Conservation (phyloP, 2,888 invertebrate species). For the Thymelicus acteon region DNA sequence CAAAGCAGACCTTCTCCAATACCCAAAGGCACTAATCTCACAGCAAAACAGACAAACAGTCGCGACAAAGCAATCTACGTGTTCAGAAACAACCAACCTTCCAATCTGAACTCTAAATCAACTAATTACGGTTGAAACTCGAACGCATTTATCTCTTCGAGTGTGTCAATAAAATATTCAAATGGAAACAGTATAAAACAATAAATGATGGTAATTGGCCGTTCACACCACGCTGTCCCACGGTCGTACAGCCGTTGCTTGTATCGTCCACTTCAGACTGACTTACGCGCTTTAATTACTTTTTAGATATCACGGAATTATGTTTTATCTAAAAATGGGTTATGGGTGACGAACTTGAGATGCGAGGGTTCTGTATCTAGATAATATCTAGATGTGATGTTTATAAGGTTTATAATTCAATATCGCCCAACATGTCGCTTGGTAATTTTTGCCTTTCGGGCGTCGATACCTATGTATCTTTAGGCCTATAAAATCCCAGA, state of each 20-base stretch:
- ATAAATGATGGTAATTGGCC: conserved; percentile 70
- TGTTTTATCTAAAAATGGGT: conserved; percentile 30
- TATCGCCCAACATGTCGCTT: too few relatives aligned
- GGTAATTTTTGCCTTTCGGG: too few relatives aligned
- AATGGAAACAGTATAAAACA: conserved; percentile 60
- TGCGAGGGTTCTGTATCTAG: background rate
- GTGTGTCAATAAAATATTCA: conserved; percentile 67
- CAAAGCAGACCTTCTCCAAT: too few relatives aligned
- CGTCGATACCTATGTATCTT: too few relatives aligned
- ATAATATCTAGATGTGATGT: too few relatives aligned
- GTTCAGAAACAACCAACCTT: background rate
- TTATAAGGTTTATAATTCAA: too few relatives aligned
- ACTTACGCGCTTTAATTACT: conserved; percentile 46
- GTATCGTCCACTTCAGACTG: conserved; percentile 61
- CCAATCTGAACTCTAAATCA: conserved; percentile 10
- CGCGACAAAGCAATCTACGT: conserved; percentile 31
- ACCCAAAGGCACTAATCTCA: background rate
- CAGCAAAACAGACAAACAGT: conserved; percentile 25
- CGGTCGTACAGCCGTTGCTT: conserved; percentile 53
- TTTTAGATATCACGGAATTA: conserved; percentile 43
- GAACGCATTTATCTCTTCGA: conserved; percentile 42
- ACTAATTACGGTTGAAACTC: conserved; percentile 20
- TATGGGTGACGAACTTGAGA: background rate
- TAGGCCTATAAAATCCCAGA: too few relatives aligned
- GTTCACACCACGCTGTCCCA: conserved; percentile 74